Evolutionary conservation across 1,140 invertebrate species (phyloP).

Genomic region (Zaprionus davidi): DNA sequence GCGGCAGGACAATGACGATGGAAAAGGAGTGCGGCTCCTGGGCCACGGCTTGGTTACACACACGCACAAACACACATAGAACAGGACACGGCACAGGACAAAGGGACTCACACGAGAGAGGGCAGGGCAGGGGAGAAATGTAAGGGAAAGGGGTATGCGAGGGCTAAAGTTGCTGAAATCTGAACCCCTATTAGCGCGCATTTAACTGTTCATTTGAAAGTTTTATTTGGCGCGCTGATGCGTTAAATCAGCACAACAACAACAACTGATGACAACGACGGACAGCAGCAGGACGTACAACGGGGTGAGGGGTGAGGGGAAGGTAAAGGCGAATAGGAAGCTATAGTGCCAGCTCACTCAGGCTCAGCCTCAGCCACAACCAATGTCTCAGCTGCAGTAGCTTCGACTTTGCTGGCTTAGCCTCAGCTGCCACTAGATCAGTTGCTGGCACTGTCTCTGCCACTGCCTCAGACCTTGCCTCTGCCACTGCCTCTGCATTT

Average conservation of each 20-base stretch:
- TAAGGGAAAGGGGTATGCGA: conserved; percentile 6
- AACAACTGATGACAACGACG: conserved; percentile 18
- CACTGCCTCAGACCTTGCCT: conserved; percentile 7
- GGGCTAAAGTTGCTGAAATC: conserved; percentile 70
- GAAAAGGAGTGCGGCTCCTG: conserved; percentile 7
- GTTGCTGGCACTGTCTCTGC: neutral
- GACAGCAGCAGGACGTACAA: neutral
- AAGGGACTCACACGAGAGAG: neutral
- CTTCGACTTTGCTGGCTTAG: neutral
- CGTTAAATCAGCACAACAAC: conserved; percentile 77
- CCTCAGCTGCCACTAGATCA: neutral
- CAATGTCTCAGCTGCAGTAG: neutral
- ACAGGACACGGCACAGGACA: conserved; percentile 26
- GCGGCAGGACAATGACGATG: conserved; percentile 42
- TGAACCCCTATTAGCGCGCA: conserved; percentile 84
- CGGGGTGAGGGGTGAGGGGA: neutral
- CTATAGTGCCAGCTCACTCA: neutral
- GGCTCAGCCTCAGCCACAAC: conserved; percentile 59
- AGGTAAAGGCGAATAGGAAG: neutral
- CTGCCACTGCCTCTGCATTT: conserved; percentile 24
- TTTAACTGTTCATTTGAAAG: conserved; percentile 84
- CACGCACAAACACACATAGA: neutral
- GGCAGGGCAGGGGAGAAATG: neutral
- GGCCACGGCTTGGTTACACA: conserved; percentile 7
- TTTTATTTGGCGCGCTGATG: conserved; percentile 80